These are phyloP conservation scores for zebrafish (Danio rerio) DNA, from an alignment of 2,113 vertebrate species.

Conservation along the genomic window GRCz12tu NC_133180.1:11900501-11901000, in stretches of 20 bases:
- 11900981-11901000: too few relatives aligned
- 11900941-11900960: too few relatives aligned
- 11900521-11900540: neutral
- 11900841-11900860: neutral
- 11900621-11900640: slow-evolving; percentile 9
- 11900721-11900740: slow-evolving; percentile 3
- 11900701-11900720: slow-evolving; percentile 11
- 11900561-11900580: neutral
- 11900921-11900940: neutral
- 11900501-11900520: neutral
- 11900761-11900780: slow-evolving; percentile 15
- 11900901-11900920: neutral
- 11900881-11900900: neutral
- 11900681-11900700: neutral
- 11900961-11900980: too few relatives aligned
- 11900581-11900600: neutral
- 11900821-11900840: neutral
- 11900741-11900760: slow-evolving; percentile 17
- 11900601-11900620: neutral
- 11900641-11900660: slow-evolving; percentile 29
- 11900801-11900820: slow-evolving; percentile 24
- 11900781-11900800: slow-evolving; percentile 26
- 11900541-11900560: neutral
- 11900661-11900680: slow-evolving; percentile 30
- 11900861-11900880: neutral